phyloP scores from a whole-genome alignment of 2,888 invertebrate genomes.

The Panorpa germanica region DNA sequence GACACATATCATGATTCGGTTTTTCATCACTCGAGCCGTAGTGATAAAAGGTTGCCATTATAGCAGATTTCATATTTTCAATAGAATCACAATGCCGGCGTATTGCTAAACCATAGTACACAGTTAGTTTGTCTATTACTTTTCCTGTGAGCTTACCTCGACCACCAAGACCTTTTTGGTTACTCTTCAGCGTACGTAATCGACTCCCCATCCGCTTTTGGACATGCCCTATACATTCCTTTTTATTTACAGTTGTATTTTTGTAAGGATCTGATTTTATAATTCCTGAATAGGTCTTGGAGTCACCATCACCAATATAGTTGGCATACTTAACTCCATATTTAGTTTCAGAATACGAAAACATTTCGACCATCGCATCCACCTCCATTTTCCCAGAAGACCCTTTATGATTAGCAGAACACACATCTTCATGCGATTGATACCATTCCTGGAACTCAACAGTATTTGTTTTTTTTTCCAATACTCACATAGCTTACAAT shows the following conservation, averaged over 20 bases:
- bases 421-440: no score
- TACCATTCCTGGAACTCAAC: no score
- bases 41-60: conserved; percentile 8
- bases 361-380: conserved; percentile 13
- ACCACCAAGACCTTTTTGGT: conserved; percentile 9
- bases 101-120: conserved; percentile 11
- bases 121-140: conserved; percentile 10
- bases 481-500: no score
- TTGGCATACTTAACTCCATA: conserved; percentile 11
- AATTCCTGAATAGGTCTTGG: conserved; percentile 11
- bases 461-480: no score
- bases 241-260: conserved; percentile 10
- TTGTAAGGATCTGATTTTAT: conserved; percentile 11
- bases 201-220: conserved; percentile 15
- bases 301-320: conserved; percentile 12
- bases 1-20: conserved; percentile 13
- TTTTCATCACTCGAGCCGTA: conserved; percentile 8
- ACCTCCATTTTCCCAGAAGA: conserved; percentile 15
- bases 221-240: conserved; percentile 13
- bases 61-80: conserved; percentile 9
- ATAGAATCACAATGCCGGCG: conserved; percentile 10
- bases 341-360: conserved; percentile 11
- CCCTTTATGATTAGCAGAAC: no score
- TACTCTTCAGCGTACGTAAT: conserved; percentile 10
- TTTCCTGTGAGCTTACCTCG: conserved; percentile 11